These are phyloP conservation scores for Chiloscyllium punctatum DNA, from an alignment of 2,797 vertebrate species.

Conservation along the genomic window DNA sequence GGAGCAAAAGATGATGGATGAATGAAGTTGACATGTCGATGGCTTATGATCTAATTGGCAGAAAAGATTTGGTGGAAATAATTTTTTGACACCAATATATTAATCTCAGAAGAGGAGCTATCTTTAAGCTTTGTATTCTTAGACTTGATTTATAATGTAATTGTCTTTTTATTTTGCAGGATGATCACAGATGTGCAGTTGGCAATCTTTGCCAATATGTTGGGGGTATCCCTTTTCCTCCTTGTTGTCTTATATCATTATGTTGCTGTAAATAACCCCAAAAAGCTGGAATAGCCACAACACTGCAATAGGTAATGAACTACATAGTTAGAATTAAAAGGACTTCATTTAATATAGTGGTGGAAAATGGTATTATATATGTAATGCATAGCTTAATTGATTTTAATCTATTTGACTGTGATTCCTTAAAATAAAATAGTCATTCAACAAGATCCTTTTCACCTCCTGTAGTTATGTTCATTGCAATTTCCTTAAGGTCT, in stretches of 20 bases:
- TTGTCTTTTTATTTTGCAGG: conserved; percentile 50
- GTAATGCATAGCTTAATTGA: not conserved
- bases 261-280: conserved; percentile 96
- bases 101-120: not conserved
- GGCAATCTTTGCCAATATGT: conserved; percentile 95
- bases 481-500: not conserved
- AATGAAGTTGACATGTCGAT: too few species aligned
- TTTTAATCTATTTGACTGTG: not conserved
- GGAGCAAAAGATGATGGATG: too few species aligned
- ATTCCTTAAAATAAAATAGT: not conserved
- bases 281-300: conserved; percentile 73
- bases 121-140: not conserved
- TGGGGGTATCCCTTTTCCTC: conserved; percentile 90
- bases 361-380: not conserved
- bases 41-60: too few species aligned
- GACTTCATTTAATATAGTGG: too few species aligned
- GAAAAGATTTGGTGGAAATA: too few species aligned
- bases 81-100: not conserved
- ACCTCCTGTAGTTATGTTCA: not conserved
- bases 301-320: not conserved
- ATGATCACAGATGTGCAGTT: conserved; percentile 97
- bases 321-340: not conserved
- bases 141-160: not conserved
- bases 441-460: not conserved
- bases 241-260: conserved; percentile 94